Base-by-base conservation (phyloP, 2,113 vertebrate species). In the Phylloscopus whistleri region DNA sequence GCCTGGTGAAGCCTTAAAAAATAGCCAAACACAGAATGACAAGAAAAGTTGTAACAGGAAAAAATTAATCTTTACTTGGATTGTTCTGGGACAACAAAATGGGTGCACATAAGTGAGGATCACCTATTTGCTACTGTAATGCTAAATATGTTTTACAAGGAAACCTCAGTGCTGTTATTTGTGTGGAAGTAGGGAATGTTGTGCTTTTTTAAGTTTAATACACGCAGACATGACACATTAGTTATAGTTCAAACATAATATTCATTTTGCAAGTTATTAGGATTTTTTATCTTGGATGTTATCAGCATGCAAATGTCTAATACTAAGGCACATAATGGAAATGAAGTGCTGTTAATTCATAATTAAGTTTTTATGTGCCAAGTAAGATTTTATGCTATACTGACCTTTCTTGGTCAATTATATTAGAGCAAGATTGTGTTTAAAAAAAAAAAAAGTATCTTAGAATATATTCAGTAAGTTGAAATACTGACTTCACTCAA, bases 391-490 rank as follows among this genome's bases (percentile, higher is more conserved):
- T 84, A 35, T 59, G 39, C 80, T 84, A 51, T 70, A 39, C 44
- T 95, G 88, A 66, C 77, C 55, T 92, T 95, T 73, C 66, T 94
- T 87, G 77, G n/a, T 66, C 49, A 67, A 48, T 86, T 91, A 39
- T 35, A 72, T 49, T 67, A 70, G 15, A 87, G 30, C 30, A 68
- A 80, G 67, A 60, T 53, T 60, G 35, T 30, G 8, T 55, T 41
- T 30, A 16, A 20, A 48, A 23, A 85, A 67, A 67, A 22, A 84
- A 66, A 28, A 69, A 30, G 6, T 27, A 6, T 53, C 35, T 49
- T 75, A 74, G 62, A 31, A n/a, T 87, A 15, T 63, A 51, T 79
- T 94, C 31, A 85, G 7, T 90, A 73, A 79, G 16, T 70, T 92
- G 66, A 89, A 96, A 74, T 88, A 60, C 59, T 52, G 49, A 93